Conservation (phyloP, 2,113 vertebrate genomes). For the Rhinopomastus cyanomelas region DNA sequence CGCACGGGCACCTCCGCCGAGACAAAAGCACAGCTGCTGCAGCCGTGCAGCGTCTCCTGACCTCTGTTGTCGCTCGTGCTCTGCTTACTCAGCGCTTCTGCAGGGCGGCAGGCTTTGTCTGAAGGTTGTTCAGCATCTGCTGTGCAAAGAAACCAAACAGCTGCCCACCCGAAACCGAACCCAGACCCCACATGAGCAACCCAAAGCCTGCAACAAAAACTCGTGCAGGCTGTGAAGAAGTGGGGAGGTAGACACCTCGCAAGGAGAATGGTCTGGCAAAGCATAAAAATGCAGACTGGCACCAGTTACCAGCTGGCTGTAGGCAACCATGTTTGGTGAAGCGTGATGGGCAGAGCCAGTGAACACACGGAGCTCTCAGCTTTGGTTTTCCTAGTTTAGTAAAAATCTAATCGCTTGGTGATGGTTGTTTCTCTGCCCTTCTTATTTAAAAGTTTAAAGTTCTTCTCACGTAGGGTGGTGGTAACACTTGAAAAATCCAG, state of each 20-base stretch:
- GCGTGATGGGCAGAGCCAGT: neutral
- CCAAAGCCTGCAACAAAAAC: neutral
- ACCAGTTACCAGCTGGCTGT: neutral
- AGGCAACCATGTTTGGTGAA: neutral
- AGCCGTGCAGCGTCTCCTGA: neutral
- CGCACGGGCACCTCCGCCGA: neutral
- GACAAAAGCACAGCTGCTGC: neutral
- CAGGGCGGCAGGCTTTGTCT: neutral
- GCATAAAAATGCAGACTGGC: neutral
- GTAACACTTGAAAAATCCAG: neutral
- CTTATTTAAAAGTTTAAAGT: neutral
- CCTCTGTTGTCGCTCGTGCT: neutral
- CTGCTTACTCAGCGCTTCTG: neutral
- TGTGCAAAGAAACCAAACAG: neutral
- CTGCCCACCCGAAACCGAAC: neutral
- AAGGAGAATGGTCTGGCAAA: neutral
- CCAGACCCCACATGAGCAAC: too few relatives aligned
- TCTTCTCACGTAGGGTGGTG: neutral
- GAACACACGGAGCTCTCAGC: neutral
- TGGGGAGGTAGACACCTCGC: accelerated
- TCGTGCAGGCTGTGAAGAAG: neutral
- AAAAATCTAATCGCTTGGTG: neutral
- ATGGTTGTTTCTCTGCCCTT: neutral
- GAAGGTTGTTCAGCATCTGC: neutral
- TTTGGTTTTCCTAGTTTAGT: neutral